Percentiles rank a stretch among this genome's conserved stretches.
Evolutionary conservation across 2,113 vertebrate species (phyloP).

Genomic region (Gnathonemus echidnorhynchus): DNA sequence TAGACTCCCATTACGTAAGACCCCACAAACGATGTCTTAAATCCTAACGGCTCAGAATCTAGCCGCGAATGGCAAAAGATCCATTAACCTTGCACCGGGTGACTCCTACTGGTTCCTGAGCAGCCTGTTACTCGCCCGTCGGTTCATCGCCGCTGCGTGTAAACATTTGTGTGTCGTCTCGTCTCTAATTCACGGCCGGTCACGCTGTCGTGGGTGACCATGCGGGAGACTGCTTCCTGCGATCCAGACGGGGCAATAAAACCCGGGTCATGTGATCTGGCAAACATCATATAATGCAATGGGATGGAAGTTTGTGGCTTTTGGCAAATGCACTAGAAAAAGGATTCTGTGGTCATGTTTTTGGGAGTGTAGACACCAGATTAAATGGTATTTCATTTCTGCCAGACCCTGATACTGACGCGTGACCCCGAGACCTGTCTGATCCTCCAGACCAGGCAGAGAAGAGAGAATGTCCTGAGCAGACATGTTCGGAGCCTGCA

Average conservation of each 20-base stretch:
- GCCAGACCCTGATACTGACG: background rate
- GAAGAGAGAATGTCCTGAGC: background rate
- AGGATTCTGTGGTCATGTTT: background rate
- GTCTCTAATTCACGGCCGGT: constrained; percentile 32
- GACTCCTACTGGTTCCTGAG: constrained; percentile 15
- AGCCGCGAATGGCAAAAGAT: constrained; percentile 27
- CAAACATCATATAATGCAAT: background rate
- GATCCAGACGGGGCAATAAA: background rate
- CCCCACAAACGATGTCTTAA: constrained; percentile 24
- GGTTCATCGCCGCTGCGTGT: constrained; percentile 34
- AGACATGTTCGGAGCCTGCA: background rate
- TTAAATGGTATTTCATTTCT: background rate
- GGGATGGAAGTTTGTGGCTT: background rate
- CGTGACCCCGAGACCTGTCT: background rate
- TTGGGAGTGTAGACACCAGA: background rate
- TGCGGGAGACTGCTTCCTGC: background rate
- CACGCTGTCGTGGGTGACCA: background rate
- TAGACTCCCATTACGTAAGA: constrained; percentile 22
- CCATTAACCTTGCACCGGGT: constrained; percentile 30
- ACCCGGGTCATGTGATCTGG: background rate
- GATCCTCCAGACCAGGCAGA: background rate
- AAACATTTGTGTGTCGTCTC: constrained; percentile 35
- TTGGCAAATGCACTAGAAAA: background rate
- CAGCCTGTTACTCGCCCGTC: constrained; percentile 9
- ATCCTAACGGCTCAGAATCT: constrained; percentile 22